Percentiles rank a stretch among this genome's conserved stretches.
Evolutionary conservation across 2,888 invertebrate genomes (phyloP).

Genomic region (Troides oblongomaculatus): DNA sequence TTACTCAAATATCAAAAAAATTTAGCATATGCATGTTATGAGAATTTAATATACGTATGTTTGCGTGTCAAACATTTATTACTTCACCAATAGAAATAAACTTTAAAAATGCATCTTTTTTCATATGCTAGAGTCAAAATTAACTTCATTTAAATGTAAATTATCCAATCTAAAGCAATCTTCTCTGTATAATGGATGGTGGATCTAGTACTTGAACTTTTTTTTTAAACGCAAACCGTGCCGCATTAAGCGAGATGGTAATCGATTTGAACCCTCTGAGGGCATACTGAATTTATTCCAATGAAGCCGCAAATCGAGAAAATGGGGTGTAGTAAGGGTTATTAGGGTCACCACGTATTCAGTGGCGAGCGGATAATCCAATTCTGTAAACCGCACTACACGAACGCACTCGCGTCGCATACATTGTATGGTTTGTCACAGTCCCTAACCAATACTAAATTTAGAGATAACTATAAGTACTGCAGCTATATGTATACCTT

Average conservation of each 20-base stretch:
- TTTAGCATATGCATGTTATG: too few relatives aligned
- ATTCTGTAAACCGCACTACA: not conserved
- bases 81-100: too few relatives aligned
- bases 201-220: not conserved
- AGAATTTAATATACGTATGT: too few relatives aligned
- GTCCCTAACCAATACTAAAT: too few relatives aligned
- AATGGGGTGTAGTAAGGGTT: constrained; percentile 3
- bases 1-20: too few relatives aligned
- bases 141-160: not conserved
- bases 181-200: not conserved
- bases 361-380: not conserved
- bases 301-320: constrained; percentile 19
- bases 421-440: too few relatives aligned
- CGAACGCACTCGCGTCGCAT: not conserved
- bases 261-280: constrained; percentile 20
- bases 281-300: constrained; percentile 13
- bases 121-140: too few relatives aligned
- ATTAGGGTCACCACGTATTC: not conserved
- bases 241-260: constrained; percentile 6
- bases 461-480: too few relatives aligned
- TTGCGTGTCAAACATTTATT: too few relatives aligned
- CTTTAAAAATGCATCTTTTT: too few relatives aligned
- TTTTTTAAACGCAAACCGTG: not conserved
- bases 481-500: too few relatives aligned
- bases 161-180: not conserved